Base-by-base conservation (phyloP, 2,797 vertebrate genomes). In the Ceryle rudis region DNA sequence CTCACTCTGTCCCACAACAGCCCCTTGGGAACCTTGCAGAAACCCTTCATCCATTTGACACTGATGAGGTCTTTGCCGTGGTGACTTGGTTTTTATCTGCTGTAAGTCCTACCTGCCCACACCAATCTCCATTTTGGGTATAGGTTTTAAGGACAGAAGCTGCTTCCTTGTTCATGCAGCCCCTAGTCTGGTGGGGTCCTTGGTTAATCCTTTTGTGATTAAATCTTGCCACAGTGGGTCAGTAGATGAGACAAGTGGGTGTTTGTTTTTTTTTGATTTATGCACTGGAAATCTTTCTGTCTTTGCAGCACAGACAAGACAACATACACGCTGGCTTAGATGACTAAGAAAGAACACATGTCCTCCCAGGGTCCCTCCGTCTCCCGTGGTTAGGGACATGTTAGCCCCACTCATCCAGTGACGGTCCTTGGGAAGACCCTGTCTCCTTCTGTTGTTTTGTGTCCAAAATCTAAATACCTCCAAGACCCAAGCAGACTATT, bases 51-150 rank as follows among this genome's bases (percentile, higher is more conserved):
- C 35, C 21, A 5, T 88, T 81, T 57, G 47, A 6, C 20, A 29
- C 25, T 9, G 14, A 28, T 18, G 4, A 0, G 0, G 11, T 29
- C 47, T 81, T 86, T 78, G 47, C 10, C 5, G 1, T 3, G 4
- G 21, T 19, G 10, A 28, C 31, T 74, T 52, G 4, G 5, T 80
- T 69, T 25, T 17, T 31, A 11, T 54, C 28, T 91, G 39, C 55
- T 37, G 2, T 33, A 55, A 31, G 18, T 49, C 18, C 37, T 61
- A 20, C 20, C 52, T 91, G n/a, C 15, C 14, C 18, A 7, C 5
- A 15, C 5, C 42, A 72, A 28, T 2, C 4, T 22, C 28, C 14
- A 7, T 78, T 74, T 70, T 39, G 23, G 19, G 8, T 66, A 41
- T 7, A 57, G 46, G 4, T 5, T 37, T 69, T 54, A 60, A 60